These are phyloP conservation scores for Ramazzottius varieornatus DNA, from an alignment of 2,888 invertebrate species.

Conservation along the genomic window DNA sequence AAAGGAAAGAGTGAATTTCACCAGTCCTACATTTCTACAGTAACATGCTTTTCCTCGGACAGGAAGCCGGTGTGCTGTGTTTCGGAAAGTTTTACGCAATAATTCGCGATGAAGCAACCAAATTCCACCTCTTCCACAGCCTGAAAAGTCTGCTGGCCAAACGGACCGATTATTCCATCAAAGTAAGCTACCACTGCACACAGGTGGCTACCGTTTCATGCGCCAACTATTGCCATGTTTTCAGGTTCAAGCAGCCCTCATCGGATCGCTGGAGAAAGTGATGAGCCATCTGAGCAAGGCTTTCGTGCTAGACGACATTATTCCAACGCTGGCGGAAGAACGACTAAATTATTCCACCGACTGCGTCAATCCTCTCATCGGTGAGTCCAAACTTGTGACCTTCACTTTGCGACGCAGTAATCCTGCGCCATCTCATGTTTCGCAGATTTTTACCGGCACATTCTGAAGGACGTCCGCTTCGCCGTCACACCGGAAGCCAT, in stretches of 20 bases:
- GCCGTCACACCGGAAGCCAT: background rate
- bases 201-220: too few relatives aligned
- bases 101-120: background rate
- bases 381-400: background rate
- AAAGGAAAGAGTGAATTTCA: background rate
- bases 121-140: background rate
- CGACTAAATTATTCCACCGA: background rate
- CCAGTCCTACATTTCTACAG: background rate
- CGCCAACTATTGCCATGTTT: too few relatives aligned
- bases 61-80: slow-evolving; percentile 1
- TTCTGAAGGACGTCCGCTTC: background rate
- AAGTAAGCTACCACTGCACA: background rate
- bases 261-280: background rate
- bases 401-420: too few relatives aligned
- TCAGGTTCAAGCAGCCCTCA: background rate
- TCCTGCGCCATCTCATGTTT: too few relatives aligned
- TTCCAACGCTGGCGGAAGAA: background rate
- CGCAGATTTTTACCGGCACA: background rate
- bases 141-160: background rate
- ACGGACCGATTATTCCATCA: slow-evolving; percentile 1
- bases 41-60: background rate
- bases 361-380: background rate
- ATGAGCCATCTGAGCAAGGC: background rate
- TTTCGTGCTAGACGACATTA: background rate
- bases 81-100: background rate